These are phyloP conservation scores for Saimiri boliviensis DNA, from an alignment of 2,113 vertebrate species.

Conservation along the genomic window DNA sequence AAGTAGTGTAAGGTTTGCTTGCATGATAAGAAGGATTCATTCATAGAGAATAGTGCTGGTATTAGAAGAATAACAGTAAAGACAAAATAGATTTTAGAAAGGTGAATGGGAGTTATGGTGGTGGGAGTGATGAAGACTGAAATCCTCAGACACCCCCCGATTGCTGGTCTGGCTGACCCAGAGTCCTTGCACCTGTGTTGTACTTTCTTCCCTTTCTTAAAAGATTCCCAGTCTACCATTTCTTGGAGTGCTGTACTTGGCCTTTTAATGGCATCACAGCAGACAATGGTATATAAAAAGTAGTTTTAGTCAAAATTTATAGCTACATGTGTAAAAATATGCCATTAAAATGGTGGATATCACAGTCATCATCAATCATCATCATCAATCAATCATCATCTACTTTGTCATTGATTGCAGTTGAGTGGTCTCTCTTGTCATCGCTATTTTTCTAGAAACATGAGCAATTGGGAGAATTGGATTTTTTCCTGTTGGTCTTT, in stretches of 20 bases:
- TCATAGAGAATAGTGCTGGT: background rate
- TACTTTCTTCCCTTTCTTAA: background rate
- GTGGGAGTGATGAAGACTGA: background rate
- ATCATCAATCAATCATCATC: background rate
- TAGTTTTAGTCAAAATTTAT: background rate
- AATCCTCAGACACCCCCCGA: background rate
- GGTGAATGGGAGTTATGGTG: background rate
- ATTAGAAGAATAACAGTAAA: conserved; percentile 2
- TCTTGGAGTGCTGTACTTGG: background rate
- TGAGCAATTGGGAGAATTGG: background rate
- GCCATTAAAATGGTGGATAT: background rate
- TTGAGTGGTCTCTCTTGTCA: background rate
- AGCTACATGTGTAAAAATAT: conserved; percentile 8
- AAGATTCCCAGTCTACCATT: background rate
- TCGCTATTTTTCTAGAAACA: conserved; percentile 8
- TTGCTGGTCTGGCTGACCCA: background rate
- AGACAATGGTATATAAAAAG: background rate
- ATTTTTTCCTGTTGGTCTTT: conserved; percentile 37
- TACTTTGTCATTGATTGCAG: background rate
- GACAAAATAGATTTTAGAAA: background rate
- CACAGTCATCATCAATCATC: background rate
- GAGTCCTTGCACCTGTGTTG: background rate
- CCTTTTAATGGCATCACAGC: background rate
- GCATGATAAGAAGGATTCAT: background rate
- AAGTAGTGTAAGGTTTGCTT: background rate